These are phyloP conservation scores for Chroicocephalus ridibundus DNA, from an alignment of 2,113 vertebrate genomes.

Conservation along the genomic window DNA sequence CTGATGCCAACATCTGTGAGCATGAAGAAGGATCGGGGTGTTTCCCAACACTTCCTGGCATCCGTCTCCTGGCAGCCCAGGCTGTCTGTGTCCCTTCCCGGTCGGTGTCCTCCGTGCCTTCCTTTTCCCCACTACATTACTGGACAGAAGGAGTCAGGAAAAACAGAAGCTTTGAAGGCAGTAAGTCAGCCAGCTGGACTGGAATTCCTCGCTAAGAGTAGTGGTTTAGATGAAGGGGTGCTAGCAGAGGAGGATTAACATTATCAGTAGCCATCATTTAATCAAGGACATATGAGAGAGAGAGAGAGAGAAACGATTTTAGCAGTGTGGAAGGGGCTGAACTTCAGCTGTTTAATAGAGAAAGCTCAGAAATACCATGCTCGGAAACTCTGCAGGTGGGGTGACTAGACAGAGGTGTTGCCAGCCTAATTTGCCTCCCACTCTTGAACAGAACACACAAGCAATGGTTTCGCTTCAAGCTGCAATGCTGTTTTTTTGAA, in stretches of 20 bases:
- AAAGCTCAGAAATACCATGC: neutral
- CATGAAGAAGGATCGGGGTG: neutral
- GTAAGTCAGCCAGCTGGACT: slow-evolving; percentile 7
- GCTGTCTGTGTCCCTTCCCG: slow-evolving; percentile 23
- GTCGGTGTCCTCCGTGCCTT: neutral
- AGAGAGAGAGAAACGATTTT: neutral
- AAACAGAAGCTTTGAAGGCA: slow-evolving; percentile 18
- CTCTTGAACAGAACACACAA: neutral
- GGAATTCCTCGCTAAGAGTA: neutral
- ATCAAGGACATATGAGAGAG: neutral
- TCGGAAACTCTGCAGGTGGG: neutral
- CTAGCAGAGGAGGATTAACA: neutral
- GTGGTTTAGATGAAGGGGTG: neutral
- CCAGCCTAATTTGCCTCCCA: neutral
- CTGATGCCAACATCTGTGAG: neutral
- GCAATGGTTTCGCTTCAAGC: neutral
- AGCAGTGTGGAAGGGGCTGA: neutral
- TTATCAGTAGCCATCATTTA: neutral
- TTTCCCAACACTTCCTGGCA: slow-evolving; percentile 5
- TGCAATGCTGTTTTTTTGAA: neutral
- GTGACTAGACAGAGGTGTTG: neutral
- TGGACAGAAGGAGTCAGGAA: neutral
- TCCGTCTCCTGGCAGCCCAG: neutral
- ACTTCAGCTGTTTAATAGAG: neutral
- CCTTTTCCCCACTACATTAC: neutral